Evolutionary conservation across 2,797 vertebrate genomes (phyloP), one percentile per base, ranked within the genome.

Genomic region (Phylloscopus collybita): DNA sequence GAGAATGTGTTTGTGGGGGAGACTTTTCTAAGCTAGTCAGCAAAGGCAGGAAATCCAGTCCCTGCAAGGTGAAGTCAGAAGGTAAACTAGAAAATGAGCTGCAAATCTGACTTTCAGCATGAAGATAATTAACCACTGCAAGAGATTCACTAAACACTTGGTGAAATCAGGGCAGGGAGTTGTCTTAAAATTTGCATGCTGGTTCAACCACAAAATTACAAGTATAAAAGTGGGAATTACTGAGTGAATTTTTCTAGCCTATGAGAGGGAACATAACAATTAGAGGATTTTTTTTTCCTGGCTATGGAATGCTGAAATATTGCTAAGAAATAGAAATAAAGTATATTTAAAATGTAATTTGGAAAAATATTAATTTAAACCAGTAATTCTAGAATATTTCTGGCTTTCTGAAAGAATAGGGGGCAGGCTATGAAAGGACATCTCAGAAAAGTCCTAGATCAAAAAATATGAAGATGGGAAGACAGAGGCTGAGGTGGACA

Each of bases 201-300:
- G 53, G 92, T 96, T 95, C 91, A 95, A 91, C 92, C 92, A 91
- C 95, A 94, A 91, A 94, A 96, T 95, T 95, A 86, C 54, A 71
- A 93, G 85, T 61, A 93, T 91, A 81, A 93, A 93, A 93, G 89
- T 91, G 59, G 47, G 96, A 93, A 96, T 95, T 96, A 96, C 66
- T 91, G 40, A 71, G 65, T 78, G 87, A 96, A 69, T 61, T 72
- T 91, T 78, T 92, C 84, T 78, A 94, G 84, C 44, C 79, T 78
- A 36, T 91, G 72, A 89, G 65, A 92, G 70, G 69, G 81, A 96
- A 88, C 23, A 81, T n/a, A 94, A 74, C 93, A 93, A 93, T 93
- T 89, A 94, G 34, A 92, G 66, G 29, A 62, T 72, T 57, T 57
- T 66, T 66, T 50, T 12, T 3, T 1, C 11, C 56, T 54, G 27